Evolutionary conservation across 2,797 vertebrate genomes (phyloP).

Genomic region (Scolopax rusticola): DNA sequence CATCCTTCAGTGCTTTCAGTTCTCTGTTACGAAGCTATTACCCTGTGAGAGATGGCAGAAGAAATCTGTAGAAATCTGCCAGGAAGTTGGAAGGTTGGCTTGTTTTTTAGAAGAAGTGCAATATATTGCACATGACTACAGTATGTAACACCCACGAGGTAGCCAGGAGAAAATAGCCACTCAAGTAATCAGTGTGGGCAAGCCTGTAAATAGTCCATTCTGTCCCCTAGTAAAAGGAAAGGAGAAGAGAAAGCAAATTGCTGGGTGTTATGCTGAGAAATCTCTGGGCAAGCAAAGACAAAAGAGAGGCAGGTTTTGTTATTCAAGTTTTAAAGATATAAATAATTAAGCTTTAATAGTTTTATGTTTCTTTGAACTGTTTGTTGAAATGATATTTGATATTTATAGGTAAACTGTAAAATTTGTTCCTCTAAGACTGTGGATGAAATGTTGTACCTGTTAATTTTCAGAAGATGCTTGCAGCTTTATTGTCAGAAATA

Average conservation of each 20-base stretch:
- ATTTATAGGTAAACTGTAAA: background rate
- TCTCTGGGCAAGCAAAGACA: background rate
- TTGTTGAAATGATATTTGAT: background rate
- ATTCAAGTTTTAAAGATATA: background rate
- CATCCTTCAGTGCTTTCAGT: background rate
- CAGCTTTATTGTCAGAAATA: background rate
- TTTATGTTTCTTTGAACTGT: background rate
- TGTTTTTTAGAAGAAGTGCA: background rate
- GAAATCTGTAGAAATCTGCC: background rate
- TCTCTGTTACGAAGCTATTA: background rate
- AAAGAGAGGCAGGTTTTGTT: background rate
- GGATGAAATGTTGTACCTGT: background rate
- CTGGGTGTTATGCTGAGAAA: background rate
- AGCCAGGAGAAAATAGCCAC: background rate
- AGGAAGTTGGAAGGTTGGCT: background rate
- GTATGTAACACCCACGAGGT: accelerated
- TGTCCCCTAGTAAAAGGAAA: background rate
- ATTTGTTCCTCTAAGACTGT: background rate
- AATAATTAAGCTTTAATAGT: background rate
- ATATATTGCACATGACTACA: background rate
- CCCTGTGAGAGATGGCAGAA: background rate
- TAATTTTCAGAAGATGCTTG: background rate
- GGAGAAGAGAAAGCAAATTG: background rate
- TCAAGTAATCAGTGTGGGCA: background rate
- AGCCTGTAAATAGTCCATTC: background rate